Conservation (phyloP, 2,888 invertebrate species). For the Drosophila longiperda region DNA sequence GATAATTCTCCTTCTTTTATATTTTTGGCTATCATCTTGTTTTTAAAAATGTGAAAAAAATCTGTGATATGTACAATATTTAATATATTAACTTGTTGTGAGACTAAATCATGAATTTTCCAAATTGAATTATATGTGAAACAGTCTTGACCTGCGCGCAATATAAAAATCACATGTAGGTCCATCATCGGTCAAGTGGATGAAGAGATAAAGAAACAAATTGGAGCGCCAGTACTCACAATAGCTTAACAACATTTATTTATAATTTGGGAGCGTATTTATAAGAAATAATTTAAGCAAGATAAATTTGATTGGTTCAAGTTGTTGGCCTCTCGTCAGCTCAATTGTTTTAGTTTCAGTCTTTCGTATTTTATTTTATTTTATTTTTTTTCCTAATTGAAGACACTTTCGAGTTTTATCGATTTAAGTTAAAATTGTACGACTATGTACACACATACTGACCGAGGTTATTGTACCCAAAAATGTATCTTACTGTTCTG, state of each 20-base stretch:
- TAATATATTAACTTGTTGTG: too few species aligned
- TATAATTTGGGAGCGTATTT: slow-evolving; percentile 1
- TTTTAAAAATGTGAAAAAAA: not conserved
- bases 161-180: not conserved
- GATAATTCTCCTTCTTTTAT: not conserved
- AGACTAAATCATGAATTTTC: too few species aligned
- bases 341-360: slow-evolving; percentile 1
- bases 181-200: not conserved
- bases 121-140: too few species aligned
- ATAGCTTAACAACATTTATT: not conserved
- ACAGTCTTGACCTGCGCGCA: not conserved
- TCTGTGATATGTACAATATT: not conserved
- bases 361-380: not conserved
- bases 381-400: not conserved
- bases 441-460: slow-evolving; percentile 12
- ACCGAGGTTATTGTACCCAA: slow-evolving; percentile 33
- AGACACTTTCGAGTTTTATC: slow-evolving; percentile 35
- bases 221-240: not conserved
- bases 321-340: not conserved
- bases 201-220: not conserved
- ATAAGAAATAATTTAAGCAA: not conserved
- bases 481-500: slow-evolving; percentile 1
- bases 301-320: not conserved
- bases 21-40: not conserved
- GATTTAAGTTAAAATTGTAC: slow-evolving; percentile 51